These are phyloP conservation scores for Rostratula benghalensis DNA, from an alignment of 2,113 vertebrate species.

Conservation along the genomic window DNA sequence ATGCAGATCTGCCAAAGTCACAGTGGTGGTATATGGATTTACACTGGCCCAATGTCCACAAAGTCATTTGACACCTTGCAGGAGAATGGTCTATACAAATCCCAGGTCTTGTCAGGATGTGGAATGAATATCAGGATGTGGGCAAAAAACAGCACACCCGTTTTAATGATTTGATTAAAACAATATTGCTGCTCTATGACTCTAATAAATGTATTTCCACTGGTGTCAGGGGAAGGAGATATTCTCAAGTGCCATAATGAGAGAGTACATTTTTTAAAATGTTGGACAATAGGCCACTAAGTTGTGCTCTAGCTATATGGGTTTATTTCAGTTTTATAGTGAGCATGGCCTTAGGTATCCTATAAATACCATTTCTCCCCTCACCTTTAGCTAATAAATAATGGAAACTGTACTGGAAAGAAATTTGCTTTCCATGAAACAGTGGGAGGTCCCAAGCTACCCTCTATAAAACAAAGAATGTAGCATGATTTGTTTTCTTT, in stretches of 20 bases:
- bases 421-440: slow-evolving; percentile 71
- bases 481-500: slow-evolving; percentile 53
- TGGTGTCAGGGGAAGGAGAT: background rate
- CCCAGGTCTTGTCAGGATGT: background rate
- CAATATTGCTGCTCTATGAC: background rate
- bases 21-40: background rate
- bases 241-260: slow-evolving; percentile 13
- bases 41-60: background rate
- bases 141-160: background rate
- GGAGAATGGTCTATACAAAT: background rate
- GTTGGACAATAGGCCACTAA: slow-evolving; percentile 21
- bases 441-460: slow-evolving; percentile 65
- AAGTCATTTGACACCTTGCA: slow-evolving; percentile 19
- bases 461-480: slow-evolving; percentile 65
- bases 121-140: slow-evolving; percentile 33
- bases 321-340: slow-evolving; percentile 66
- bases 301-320: slow-evolving; percentile 60
- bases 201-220: slow-evolving; percentile 37
- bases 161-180: slow-evolving; percentile 42
- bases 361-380: slow-evolving; percentile 71
- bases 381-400: slow-evolving; percentile 73
- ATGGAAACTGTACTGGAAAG: slow-evolving; percentile 65
- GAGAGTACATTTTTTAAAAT: background rate
- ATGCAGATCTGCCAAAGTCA: background rate
- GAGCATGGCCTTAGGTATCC: slow-evolving; percentile 73